These are phyloP conservation scores for Callopanchax toddi DNA, from an alignment of 2,113 vertebrate species.

Conservation along the genomic window DNA sequence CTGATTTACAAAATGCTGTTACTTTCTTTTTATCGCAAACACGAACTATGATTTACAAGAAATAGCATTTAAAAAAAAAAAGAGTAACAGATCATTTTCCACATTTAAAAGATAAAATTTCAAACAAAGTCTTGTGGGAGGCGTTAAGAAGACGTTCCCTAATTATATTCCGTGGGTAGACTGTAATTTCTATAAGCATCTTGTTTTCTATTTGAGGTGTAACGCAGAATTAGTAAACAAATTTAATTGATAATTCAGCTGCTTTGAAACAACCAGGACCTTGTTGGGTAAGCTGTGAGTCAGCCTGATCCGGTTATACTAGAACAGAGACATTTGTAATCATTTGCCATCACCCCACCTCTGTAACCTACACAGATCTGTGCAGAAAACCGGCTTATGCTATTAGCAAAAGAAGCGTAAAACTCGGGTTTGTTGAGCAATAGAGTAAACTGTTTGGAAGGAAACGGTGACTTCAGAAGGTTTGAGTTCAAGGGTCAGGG, in stretches of 20 bases:
- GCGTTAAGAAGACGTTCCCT: constrained; percentile 67
- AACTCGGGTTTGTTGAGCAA: constrained; percentile 60
- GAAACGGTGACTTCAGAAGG: constrained; percentile 68
- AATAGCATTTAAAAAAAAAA: too few species aligned
- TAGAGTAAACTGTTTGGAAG: constrained; percentile 71
- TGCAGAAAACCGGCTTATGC: constrained; percentile 62
- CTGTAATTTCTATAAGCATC: constrained; percentile 72
- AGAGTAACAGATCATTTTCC: too few species aligned
- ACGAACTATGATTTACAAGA: constrained; percentile 37
- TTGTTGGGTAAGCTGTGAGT: constrained; percentile 79
- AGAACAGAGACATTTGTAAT: constrained; percentile 78
- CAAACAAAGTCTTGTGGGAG: constrained; percentile 72
- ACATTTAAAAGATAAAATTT: constrained; percentile 61
- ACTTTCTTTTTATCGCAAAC: too few species aligned
- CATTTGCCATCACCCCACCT: constrained; percentile 70
- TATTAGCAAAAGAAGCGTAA: constrained; percentile 54
- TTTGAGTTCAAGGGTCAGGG: constrained; percentile 73
- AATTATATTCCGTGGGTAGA: constrained; percentile 73
- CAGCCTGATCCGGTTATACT: constrained; percentile 80
- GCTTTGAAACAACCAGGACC: constrained; percentile 76
- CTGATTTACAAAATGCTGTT: constrained; percentile 41
- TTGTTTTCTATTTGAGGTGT: constrained; percentile 77
- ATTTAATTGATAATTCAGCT: constrained; percentile 80
- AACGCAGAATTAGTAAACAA: constrained; percentile 73
- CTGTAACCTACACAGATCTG: constrained; percentile 61